Evolutionary conservation across 1,140 invertebrate genomes (phyloP).

Genomic region (Micrasema longulum): DNA sequence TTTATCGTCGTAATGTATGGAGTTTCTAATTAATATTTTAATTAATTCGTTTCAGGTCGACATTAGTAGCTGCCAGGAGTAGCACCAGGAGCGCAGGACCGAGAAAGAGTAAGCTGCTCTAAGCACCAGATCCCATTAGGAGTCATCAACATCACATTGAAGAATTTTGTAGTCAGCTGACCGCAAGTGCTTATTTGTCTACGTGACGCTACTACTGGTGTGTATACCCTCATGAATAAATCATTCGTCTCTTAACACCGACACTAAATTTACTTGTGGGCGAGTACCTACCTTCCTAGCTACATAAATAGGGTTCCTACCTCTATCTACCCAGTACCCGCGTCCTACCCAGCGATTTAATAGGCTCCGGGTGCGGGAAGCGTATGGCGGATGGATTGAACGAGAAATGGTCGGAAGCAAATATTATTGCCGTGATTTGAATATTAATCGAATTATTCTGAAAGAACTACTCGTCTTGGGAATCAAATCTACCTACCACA

Average conservation of each 20-base stretch:
- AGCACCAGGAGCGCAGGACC: slow-evolving; percentile 1
- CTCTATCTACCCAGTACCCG: slow-evolving; percentile 5
- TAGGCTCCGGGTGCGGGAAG: slow-evolving; percentile 1
- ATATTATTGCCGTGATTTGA: neutral
- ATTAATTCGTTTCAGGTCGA: slow-evolving; percentile 9
- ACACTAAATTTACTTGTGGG: slow-evolving; percentile 36
- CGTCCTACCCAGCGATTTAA: slow-evolving; percentile 14
- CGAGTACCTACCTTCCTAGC: slow-evolving; percentile 10
- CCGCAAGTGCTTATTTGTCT: slow-evolving; percentile 33
- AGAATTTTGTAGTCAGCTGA: slow-evolving; percentile 38
- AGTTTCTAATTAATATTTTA: neutral
- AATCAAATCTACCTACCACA: no score
- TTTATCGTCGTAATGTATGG: no score
- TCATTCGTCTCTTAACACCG: slow-evolving; percentile 37
- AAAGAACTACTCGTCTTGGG: no score
- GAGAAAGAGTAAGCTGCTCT: neutral
- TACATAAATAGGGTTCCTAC: no score
- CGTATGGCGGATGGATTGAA: neutral
- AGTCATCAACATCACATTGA: slow-evolving; percentile 34
- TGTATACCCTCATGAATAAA: slow-evolving; percentile 37
- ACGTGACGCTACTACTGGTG: slow-evolving; percentile 35
- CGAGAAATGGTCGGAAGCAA: neutral
- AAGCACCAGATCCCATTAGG: slow-evolving; percentile 26
- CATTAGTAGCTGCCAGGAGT: neutral
- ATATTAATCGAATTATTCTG: neutral